Evolutionary conservation across 2,888 invertebrate species (phyloP).

Genomic region (Sarcophaga carnaria): DNA sequence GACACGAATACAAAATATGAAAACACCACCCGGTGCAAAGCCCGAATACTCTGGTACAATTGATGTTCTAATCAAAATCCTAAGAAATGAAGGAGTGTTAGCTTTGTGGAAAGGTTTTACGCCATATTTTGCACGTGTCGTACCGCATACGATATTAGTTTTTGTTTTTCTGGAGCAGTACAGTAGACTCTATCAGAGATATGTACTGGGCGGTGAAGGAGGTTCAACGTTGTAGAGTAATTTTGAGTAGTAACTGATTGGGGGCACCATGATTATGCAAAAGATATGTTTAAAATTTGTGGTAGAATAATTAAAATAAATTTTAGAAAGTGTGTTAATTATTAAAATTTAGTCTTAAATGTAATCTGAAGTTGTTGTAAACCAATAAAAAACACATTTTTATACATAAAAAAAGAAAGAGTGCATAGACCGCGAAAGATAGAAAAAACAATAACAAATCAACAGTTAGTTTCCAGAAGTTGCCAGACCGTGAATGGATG

Average conservation of each 20-base stretch:
- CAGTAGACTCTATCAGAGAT: conserved; percentile 87
- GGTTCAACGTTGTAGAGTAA: conserved; percentile 39
- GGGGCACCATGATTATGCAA: background rate
- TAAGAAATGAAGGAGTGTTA: conserved; percentile 94
- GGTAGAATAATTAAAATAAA: too few relatives aligned
- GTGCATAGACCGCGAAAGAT: too few relatives aligned
- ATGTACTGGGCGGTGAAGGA: conserved; percentile 74
- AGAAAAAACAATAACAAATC: too few relatives aligned
- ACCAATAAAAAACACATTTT: too few relatives aligned
- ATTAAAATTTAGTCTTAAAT: too few relatives aligned
- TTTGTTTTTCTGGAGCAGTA: conserved; percentile 98
- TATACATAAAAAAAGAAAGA: too few relatives aligned
- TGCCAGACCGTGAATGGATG: too few relatives aligned
- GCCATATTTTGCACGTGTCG: conserved; percentile 97
- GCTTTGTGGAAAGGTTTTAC: conserved; percentile 99
- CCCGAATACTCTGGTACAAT: conserved; percentile 93
- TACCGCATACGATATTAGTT: conserved; percentile 98
- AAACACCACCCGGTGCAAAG: conserved; percentile 87
- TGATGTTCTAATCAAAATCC: conserved; percentile 90
- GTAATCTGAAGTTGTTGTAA: too few relatives aligned
- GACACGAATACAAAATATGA: conserved; percentile 99
- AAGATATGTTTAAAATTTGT: background rate
- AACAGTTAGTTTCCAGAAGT: too few relatives aligned
- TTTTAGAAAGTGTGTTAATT: too few relatives aligned
- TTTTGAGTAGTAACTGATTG: too few relatives aligned